Conservation (phyloP, 2,888 invertebrate species). For the Hydroisotoma schaefferi region DNA sequence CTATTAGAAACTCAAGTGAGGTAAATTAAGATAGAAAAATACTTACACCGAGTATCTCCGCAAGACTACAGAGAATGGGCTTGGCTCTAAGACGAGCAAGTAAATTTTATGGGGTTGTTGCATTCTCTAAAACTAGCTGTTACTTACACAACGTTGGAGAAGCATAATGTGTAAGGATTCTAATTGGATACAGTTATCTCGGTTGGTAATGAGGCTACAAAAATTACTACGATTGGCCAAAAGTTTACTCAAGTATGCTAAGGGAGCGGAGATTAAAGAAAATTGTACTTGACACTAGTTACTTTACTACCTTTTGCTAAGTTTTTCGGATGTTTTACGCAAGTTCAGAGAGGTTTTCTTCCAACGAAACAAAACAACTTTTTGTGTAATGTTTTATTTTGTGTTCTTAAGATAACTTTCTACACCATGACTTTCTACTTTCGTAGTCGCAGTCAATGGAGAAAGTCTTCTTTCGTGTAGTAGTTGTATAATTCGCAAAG, state of each 20-base stretch:
- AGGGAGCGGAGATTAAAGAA: conserved; percentile 5
- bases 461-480: no score
- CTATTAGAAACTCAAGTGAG: no score
- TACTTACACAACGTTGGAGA: conserved; percentile 4
- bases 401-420: neutral
- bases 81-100: neutral
- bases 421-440: neutral
- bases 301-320: neutral
- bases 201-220: conserved; percentile 39
- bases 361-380: no score
- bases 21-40: no score
- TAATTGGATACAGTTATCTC: no score
- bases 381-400: neutral
- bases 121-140: conserved; percentile 16
- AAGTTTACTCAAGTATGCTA: conserved; percentile 21
- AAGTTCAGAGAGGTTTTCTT: no score
- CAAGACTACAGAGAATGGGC: no score
- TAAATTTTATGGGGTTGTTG: conserved; percentile 17
- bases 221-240: conserved; percentile 36
- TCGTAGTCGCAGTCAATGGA: no score
- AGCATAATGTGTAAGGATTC: conserved; percentile 31
- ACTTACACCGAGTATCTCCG: no score
- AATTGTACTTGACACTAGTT: conserved; percentile 7
- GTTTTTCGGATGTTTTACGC: neutral
- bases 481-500: no score